phyloP scores from a whole-genome alignment of 2,113 vertebrate species.

The Entomyzon cyanotis region DNA sequence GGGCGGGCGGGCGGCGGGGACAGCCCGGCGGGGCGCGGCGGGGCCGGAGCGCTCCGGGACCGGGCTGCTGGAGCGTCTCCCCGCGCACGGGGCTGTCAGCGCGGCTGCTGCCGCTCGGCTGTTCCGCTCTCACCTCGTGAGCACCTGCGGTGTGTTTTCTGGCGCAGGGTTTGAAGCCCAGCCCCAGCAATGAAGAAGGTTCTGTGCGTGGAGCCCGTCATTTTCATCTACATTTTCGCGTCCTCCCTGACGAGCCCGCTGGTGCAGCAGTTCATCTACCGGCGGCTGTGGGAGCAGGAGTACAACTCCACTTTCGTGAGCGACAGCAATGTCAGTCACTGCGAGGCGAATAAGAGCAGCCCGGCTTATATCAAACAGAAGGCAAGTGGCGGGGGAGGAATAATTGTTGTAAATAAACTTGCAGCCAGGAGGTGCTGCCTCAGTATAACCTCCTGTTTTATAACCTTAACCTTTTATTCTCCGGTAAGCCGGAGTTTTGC shows the following conservation, averaged over 20 bases:
- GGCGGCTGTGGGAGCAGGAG: conserved; percentile 83
- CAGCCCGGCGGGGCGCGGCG: not conserved
- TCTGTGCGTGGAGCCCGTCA: conserved; percentile 84
- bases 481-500: not conserved
- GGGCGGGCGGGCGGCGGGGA: too few species aligned
- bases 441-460: not conserved
- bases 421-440: not conserved
- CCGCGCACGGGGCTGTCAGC: not conserved
- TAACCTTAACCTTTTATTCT: not conserved
- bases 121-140: accelerated
- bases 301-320: conserved; percentile 79
- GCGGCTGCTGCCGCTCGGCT: not conserved
- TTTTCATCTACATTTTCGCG: conserved; percentile 84
- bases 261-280: conserved; percentile 87
- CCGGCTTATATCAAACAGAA: conserved; percentile 67
- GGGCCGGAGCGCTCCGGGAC: not conserved
- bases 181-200: conserved; percentile 76
- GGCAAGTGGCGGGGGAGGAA: conserved; percentile 62
- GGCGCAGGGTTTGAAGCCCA: not conserved
- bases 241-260: conserved; percentile 75
- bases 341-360: conserved; percentile 74
- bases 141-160: not conserved
- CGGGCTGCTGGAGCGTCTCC: not conserved
- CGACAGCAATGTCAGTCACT: conserved; percentile 72
- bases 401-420: not conserved